Evolutionary conservation across 2,113 vertebrate species (phyloP).

Genomic region (Pogona vitticeps): DNA sequence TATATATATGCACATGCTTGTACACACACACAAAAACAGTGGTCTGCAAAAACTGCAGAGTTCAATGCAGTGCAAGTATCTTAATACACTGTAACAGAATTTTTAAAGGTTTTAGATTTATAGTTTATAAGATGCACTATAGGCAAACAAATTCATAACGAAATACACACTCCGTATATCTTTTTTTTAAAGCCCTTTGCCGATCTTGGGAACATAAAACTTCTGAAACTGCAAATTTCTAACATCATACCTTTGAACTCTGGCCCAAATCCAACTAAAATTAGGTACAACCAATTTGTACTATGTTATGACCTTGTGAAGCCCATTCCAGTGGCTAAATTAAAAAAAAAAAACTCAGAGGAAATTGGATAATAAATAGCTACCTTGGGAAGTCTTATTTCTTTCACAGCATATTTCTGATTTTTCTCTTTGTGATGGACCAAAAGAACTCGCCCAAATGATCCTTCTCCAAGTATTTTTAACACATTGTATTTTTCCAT

Average conservation of each 20-base stretch:
- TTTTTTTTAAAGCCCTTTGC: background rate
- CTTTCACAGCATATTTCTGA: constrained; percentile 85
- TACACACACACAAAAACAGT: too few species aligned
- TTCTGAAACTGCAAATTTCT: background rate
- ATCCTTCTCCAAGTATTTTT: constrained; percentile 86
- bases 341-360: too few species aligned
- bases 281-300: background rate
- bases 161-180: too few species aligned
- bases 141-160: too few species aligned
- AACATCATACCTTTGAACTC: background rate
- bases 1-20: too few species aligned
- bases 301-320: too few species aligned
- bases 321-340: too few species aligned
- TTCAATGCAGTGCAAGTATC: background rate
- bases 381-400: constrained; percentile 91
- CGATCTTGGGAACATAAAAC: background rate
- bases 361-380: background rate
- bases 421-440: constrained; percentile 70
- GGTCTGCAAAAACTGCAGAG: too few species aligned
- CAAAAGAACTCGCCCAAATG: constrained; percentile 87
- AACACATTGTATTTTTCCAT: constrained; percentile 85
- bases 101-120: background rate
- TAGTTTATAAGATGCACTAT: background rate
- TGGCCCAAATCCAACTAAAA: background rate
- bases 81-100: background rate